phyloP scores from a whole-genome alignment of 2,113 vertebrate species.

The Pteropus alecto region DNA sequence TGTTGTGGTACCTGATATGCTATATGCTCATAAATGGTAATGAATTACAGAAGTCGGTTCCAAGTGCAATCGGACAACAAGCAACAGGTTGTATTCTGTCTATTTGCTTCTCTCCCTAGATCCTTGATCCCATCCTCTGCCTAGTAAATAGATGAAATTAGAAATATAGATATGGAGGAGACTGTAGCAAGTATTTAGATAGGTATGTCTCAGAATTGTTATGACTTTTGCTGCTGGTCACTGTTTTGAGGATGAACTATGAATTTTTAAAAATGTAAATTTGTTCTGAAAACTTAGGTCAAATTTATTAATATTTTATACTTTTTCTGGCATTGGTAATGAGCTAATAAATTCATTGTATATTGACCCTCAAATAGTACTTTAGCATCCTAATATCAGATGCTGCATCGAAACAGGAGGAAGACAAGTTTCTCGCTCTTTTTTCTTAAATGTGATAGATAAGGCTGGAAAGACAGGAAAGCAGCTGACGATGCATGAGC shows the following conservation, averaged over 20 bases:
- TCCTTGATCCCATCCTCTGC: neutral
- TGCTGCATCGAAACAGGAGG: neutral
- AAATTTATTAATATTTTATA: neutral
- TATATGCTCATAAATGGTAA: neutral
- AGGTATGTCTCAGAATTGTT: neutral
- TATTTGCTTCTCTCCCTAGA: neutral
- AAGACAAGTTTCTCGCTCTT: neutral
- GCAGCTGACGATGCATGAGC: neutral
- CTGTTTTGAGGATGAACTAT: neutral
- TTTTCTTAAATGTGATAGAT: slow-evolving; percentile 31
- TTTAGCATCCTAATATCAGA: neutral
- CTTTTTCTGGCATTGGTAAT: neutral
- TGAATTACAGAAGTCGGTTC: neutral
- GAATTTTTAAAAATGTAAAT: neutral
- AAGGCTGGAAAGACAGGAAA: slow-evolving; percentile 1
- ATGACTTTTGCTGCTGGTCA: neutral
- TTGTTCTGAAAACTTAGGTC: neutral
- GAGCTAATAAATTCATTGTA: neutral
- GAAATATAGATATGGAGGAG: neutral
- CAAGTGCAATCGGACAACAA: neutral
- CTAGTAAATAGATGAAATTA: neutral
- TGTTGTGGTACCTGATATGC: neutral
- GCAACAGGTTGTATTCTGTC: neutral
- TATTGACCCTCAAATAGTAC: neutral
- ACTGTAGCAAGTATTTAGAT: neutral